phyloP scores from a whole-genome alignment of 64 coral and sea anemone species.

The Astreopora myriophthalma region DNA sequence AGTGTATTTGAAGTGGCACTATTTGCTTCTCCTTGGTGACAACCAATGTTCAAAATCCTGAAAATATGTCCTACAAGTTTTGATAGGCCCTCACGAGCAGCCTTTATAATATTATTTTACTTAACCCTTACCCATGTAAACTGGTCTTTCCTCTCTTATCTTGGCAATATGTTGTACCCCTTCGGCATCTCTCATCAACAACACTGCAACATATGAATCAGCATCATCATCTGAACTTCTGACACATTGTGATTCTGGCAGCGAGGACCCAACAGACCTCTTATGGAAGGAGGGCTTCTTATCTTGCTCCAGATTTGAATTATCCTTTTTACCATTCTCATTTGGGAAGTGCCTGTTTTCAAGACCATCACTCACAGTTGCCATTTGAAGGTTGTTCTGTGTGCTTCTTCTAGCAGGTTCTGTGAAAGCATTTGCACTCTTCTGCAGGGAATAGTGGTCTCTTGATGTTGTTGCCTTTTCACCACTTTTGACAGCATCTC shows the following conservation, averaged over 20 bases:
- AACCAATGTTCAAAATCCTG: too few species aligned
- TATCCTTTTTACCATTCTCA: not conserved
- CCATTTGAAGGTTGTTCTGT: not conserved
- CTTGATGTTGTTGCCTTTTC: not conserved
- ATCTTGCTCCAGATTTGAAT: not conserved
- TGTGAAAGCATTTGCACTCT: not conserved
- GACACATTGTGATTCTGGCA: not conserved
- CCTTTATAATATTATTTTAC: not conserved
- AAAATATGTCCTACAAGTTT: too few species aligned
- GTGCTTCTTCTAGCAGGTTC: not conserved
- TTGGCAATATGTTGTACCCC: not conserved
- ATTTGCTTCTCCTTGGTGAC: too few species aligned
- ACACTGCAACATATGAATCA: conserved; percentile 11
- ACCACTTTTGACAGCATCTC: not conserved
- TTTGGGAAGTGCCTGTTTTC: not conserved
- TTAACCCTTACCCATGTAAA: conserved; percentile 33
- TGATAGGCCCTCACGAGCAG: too few species aligned
- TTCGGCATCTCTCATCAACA: conserved; percentile 10
- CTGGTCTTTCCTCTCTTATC: conserved; percentile 33
- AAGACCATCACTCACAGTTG: not conserved
- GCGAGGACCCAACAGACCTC: not conserved
- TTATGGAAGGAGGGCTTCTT: conserved; percentile 40
- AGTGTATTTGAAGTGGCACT: too few species aligned
- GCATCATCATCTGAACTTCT: not conserved
- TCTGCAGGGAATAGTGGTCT: too few species aligned